phyloP scores from a whole-genome alignment of 2,113 vertebrate species.

The Nycticebus coucang region DNA sequence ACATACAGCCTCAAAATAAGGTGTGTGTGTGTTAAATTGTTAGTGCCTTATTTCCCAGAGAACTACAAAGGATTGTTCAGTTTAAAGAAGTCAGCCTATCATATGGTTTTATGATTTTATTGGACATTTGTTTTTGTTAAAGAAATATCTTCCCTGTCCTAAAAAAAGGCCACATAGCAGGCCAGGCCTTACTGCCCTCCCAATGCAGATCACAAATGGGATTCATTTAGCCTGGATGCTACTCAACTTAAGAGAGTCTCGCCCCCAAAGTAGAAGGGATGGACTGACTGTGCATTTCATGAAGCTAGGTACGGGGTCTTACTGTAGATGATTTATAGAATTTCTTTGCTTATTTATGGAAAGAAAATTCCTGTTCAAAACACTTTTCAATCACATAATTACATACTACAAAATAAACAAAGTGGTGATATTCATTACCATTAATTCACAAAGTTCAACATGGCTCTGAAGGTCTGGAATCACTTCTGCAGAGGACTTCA shows the following conservation, averaged over 20 bases:
- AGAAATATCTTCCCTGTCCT: neutral
- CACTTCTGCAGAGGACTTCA: slow-evolving; percentile 50
- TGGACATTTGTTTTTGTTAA: slow-evolving; percentile 20
- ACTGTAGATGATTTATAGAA: neutral
- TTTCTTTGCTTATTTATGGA: neutral
- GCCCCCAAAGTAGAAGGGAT: neutral
- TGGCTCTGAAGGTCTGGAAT: neutral
- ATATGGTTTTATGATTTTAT: neutral
- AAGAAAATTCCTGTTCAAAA: neutral
- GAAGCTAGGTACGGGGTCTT: neutral
- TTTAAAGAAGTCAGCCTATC: neutral
- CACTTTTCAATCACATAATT: neutral
- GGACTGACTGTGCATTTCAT: neutral
- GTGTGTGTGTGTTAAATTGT: neutral
- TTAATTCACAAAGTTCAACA: neutral
- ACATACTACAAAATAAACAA: neutral
- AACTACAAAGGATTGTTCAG: neutral
- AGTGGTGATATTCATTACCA: neutral
- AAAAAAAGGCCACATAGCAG: neutral
- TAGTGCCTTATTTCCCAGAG: neutral
- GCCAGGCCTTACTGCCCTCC: neutral
- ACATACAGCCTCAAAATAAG: neutral
- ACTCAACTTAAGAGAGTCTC: neutral
- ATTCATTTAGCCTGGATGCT: neutral
- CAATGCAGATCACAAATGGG: neutral